A percentile compares a stretch with the other conserved stretches of the same genome.
phyloP scores from a whole-genome alignment of 2,797 vertebrate species.

The Chromobotia macracanthus region DNA sequence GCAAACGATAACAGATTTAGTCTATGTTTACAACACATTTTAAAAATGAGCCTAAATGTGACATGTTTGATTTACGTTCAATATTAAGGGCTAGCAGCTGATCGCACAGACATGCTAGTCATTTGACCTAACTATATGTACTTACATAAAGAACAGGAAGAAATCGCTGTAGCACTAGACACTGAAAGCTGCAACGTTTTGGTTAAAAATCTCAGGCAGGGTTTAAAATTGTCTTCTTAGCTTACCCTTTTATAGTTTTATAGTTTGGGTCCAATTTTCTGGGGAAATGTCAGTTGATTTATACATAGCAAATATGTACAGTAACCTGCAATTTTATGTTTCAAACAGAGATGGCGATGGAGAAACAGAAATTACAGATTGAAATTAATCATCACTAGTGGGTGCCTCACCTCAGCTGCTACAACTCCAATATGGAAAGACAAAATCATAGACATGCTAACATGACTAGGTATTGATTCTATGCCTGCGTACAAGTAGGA shows the following conservation, averaged over 20 bases:
- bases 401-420: no score
- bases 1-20: conserved; percentile 33
- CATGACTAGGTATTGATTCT: not conserved
- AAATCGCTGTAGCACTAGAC: not conserved
- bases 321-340: not conserved
- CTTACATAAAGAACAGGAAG: not conserved
- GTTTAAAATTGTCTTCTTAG: no score
- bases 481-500: not conserved
- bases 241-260: no score
- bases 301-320: no score
- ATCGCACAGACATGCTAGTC: not conserved
- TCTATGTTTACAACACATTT: conserved; percentile 25
- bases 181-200: no score
- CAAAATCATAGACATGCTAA: not conserved
- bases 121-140: not conserved
- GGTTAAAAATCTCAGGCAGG: no score
- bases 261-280: no score
- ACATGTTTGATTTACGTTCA: conserved; percentile 20
- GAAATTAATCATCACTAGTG: no score
- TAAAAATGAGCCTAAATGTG: conserved; percentile 24
- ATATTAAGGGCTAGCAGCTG: conserved; percentile 6
- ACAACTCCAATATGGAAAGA: not conserved
- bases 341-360: not conserved
- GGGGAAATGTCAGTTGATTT: no score
- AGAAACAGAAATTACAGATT: not conserved